phyloP scores from a whole-genome alignment of 2,888 invertebrate genomes.

The Eremobia ochroleuca region DNA sequence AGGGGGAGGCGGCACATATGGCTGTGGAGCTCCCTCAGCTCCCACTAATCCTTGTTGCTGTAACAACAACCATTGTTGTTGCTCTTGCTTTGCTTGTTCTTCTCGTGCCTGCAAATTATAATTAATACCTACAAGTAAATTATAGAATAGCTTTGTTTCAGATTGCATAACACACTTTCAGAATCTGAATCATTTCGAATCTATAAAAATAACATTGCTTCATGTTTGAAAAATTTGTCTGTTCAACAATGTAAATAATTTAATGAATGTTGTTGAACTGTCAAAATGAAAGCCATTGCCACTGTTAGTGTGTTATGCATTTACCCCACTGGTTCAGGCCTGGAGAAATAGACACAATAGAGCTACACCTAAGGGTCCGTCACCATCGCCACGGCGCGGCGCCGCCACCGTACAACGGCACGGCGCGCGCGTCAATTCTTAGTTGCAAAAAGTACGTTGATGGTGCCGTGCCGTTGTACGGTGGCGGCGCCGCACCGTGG shows the following conservation, averaged over 20 bases:
- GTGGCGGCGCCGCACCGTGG: too few species aligned
- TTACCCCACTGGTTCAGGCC: not conserved
- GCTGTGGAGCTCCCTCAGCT: conserved; percentile 81
- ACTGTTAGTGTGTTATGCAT: too few species aligned
- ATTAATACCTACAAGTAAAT: conserved; percentile 1
- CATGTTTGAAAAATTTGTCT: too few species aligned
- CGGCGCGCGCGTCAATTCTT: too few species aligned
- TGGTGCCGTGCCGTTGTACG: too few species aligned
- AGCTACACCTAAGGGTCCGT: not conserved
- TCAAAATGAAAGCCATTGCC: too few species aligned
- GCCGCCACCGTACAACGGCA: too few species aligned
- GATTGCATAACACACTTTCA: not conserved
- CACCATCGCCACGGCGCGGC: too few species aligned
- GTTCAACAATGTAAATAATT: too few species aligned
- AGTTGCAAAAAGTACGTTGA: too few species aligned
- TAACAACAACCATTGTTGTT: conserved; percentile 97
- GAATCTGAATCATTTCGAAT: not conserved
- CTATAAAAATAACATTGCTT: not conserved
- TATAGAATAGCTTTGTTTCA: not conserved
- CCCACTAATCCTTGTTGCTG: conserved; percentile 91
- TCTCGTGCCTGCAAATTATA: conserved; percentile 92
- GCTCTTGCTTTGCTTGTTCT: conserved; percentile 97
- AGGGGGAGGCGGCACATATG: conserved; percentile 85
- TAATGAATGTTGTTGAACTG: too few species aligned
- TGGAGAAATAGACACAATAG: not conserved